Percentiles rank a stretch among this genome's conserved stretches.
These are phyloP conservation scores for Hypolimnas misippus DNA, from an alignment of 2,888 invertebrate genomes.

Conservation along the genomic window DNA sequence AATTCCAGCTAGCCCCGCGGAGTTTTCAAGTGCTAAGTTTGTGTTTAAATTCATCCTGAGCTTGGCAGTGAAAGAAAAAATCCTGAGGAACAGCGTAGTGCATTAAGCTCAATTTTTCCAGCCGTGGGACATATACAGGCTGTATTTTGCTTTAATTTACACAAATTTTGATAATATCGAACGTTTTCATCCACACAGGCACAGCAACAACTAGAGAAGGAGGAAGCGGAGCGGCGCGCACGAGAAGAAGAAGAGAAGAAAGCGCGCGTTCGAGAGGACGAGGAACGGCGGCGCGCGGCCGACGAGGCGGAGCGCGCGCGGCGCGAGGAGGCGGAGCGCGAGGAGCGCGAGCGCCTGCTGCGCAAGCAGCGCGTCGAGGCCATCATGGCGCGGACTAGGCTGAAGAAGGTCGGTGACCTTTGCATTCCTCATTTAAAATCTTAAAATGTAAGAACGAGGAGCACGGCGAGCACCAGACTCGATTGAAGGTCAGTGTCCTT, in stretches of 20 bases:
- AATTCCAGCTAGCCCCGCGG: too few relatives aligned
- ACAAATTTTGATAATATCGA: too few relatives aligned
- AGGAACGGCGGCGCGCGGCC: conserved; percentile 90
- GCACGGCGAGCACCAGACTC: too few relatives aligned
- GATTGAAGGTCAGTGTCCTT: too few relatives aligned
- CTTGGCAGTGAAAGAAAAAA: too few relatives aligned
- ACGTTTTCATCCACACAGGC: conserved; percentile 71
- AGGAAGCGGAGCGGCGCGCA: conserved; percentile 88
- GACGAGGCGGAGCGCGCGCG: conserved; percentile 94
- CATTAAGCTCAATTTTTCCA: too few relatives aligned
- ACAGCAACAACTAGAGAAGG: conserved; percentile 82
- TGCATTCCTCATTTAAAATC: not conserved
- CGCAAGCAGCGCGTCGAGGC: conserved; percentile 96
- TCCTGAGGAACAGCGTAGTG: too few relatives aligned
- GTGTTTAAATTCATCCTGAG: too few relatives aligned
- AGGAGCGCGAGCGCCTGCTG: conserved; percentile 94
- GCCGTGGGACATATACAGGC: too few relatives aligned
- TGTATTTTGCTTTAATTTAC: too few relatives aligned
- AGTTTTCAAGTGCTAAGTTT: too few relatives aligned
- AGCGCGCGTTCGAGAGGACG: conserved; percentile 86
- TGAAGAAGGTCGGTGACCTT: conserved; percentile 63
- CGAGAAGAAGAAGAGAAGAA: conserved; percentile 89
- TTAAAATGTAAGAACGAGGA: not conserved
- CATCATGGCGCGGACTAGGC: conserved; percentile 95
- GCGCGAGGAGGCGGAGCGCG: conserved; percentile 92